Evolutionary conservation across 2,797 vertebrate species (phyloP), one percentile per base, ranked within the genome.

Genomic region (Enteromius viviparus): DNA sequence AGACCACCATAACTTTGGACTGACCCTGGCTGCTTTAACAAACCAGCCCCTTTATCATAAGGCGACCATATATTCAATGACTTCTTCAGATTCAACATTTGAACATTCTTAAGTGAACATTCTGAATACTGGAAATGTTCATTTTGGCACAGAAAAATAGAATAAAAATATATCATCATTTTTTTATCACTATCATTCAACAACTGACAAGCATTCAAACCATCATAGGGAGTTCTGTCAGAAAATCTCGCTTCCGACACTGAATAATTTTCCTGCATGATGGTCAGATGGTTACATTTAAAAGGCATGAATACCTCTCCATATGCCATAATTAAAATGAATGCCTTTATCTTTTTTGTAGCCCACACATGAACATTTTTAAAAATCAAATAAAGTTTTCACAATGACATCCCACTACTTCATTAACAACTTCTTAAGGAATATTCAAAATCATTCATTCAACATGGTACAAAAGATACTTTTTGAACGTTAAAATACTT

Each of bases 371-470:
- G 10, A 78, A 53, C 37, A 26, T 49, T 12, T 3, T 47, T 8
- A 21, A 29, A 66, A 76, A 29, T 68, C 49, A 9, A 55, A 83
- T 88, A 69, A 87, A 90, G 88, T 53, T 74, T 32, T n/a, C 4
- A 53, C 12, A 11, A 12, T 72, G 55, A 77, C 37, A 12, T 6
- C 29, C 60, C 45, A 74, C 69, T 49, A 37, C 58, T 81, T 64
- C 58, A 92, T 91, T 92, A 90, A 91, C 87, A 87, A 89, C 66
- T 93, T 92, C 89, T 92, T 93, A 72, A 37, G 84, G 47, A 66
- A 65, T 79, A 72, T 32, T 80, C 34, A 76, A 83, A 86, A 80
- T 86, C 51, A 81, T 81, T 75, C 74, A 83, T 79, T 85, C 78
- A 72, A 64, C 45, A 65, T 84, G 47, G 62, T 88, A 90, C 64